Evolutionary conservation across 2,888 invertebrate genomes (phyloP), one percentile per base, ranked within the genome.

Genomic region (Andrena minutula): DNA sequence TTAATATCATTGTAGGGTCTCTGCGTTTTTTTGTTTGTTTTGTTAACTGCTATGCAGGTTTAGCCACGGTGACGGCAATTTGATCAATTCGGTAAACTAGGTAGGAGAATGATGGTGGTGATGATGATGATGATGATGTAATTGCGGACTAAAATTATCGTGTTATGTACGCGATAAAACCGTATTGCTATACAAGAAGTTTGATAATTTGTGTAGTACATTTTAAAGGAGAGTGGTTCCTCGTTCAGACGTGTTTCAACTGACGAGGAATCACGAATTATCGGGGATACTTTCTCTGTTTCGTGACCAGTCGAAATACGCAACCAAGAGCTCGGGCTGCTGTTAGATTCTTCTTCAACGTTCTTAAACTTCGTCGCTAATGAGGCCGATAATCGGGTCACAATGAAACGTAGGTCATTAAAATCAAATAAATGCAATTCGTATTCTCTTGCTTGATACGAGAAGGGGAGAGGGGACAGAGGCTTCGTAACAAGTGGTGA

Each of bases 31-130:
- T 85, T 81, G 74, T 79, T 81, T 75, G 73, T 86, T 85, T 88
- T 86, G 83, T 88, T 88, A 88, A 89, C 84, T 87, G 84, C 82
- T 85, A 82, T 84, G 83, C 84, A 86, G 87, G 73, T 81, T 85
- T 82, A 79, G 74, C 81, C 73, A 68, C 80, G 70, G 32, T 75
- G 74, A 86, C 70, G 76, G 85, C 77, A 76, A 87, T 82, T 82
- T 79, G 82, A 86, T 85, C 65, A 60, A 58, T 81, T 83, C 75
- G 60, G 77, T 78, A 80, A 78, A 61, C 53, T 78, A 74, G 53
- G 53, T 65, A 74, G 65, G 65, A 41, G 41, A 12, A 41, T 10
- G 41, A 69, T 56, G 72, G 66, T 77, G 66, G 0, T 10, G 35
- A 69, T 51, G 72, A 70, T 77, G 66, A 41, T 68, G 53, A 23